Percentiles rank a stretch among this genome's conserved stretches.
Conservation (phyloP, 2,113 vertebrate genomes). For the Protobothrops mucrosquamatus region DNA sequence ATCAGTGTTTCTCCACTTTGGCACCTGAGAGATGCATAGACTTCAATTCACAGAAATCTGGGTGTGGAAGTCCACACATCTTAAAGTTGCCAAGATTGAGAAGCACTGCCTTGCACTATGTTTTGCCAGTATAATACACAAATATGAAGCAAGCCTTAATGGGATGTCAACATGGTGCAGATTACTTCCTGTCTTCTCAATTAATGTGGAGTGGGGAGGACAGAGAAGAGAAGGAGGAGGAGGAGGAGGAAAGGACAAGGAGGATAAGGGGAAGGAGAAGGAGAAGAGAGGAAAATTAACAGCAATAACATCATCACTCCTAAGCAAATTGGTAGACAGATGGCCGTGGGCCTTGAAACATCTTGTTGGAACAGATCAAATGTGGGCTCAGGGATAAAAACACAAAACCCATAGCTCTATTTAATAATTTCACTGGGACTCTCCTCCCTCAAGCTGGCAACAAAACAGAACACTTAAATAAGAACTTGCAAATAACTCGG, state of each 20-base stretch:
- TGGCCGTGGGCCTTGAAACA: neutral
- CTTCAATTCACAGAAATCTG: neutral
- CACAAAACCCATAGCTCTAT: neutral
- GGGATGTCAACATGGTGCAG: too few relatives aligned
- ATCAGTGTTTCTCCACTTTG: neutral
- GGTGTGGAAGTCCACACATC: neutral
- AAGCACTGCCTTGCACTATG: neutral
- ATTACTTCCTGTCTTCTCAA: neutral
- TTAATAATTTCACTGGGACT: neutral
- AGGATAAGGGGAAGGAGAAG: too few relatives aligned
- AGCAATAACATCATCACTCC: neutral
- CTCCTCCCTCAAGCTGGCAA: neutral
- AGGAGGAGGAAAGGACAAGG: too few relatives aligned
- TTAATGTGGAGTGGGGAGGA: neutral
- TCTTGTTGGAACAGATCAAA: conserved; percentile 7
- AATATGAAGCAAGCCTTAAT: neutral
- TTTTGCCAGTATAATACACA: neutral
- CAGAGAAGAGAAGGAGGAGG: neutral
- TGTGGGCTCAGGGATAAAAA: neutral
- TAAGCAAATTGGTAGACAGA: neutral
- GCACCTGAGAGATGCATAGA: neutral
- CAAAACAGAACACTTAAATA: neutral
- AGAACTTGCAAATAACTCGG: neutral
- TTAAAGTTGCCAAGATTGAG: neutral
- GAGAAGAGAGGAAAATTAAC: neutral